Base-by-base conservation (phyloP, 2,113 vertebrate genomes). In the Pampusana beccarii region DNA sequence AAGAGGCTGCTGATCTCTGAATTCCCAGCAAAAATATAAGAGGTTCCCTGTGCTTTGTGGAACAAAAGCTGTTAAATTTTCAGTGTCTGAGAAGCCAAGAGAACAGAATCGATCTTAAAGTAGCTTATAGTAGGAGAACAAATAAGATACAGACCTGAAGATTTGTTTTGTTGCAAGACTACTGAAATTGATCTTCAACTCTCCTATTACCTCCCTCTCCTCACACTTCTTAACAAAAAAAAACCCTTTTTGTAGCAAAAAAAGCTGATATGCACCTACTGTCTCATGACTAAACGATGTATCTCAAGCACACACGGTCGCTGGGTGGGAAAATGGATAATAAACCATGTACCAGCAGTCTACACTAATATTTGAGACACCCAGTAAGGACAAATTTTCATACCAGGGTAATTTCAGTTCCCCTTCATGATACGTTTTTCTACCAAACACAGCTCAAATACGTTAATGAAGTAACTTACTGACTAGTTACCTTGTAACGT, bases 1-100 rank as follows among this genome's bases (percentile, higher is more conserved):
- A 88, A 90, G 34, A 91, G 20, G 42, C 77, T 95, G 87, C 79
- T 95, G 85, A 86, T 80, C 62, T 80, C 75, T n/a, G 34, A 92
- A 61, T 36, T 64, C 51, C 42, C 44, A 42, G 28, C 4, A 62
- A 53, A 88, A 80, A 75, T 11, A 4, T 4, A 66, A 78, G 34
- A 80, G 12, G 8, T 89, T 84, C 65, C 5, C 1, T 65, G 25
- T n/a, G 53, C 50, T 89, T 81, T 92, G 38, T 44, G 38, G 16
- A 83, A 67, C 6, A 53, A n/a, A 60, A 81, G 34, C 20, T 92
- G 56, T 16, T 81, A 60, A n/a, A 20, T 74, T 84, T 75, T 71
- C 40, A 29, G 24, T 13, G 34, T 44, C 21, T 71, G 46, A 93
- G 54, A 69, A 66, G 36, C 19, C 65, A 64, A 50, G 33, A 65